Base-by-base conservation (phyloP, 2,113 vertebrate species). In the Clupea harengus region DNA sequence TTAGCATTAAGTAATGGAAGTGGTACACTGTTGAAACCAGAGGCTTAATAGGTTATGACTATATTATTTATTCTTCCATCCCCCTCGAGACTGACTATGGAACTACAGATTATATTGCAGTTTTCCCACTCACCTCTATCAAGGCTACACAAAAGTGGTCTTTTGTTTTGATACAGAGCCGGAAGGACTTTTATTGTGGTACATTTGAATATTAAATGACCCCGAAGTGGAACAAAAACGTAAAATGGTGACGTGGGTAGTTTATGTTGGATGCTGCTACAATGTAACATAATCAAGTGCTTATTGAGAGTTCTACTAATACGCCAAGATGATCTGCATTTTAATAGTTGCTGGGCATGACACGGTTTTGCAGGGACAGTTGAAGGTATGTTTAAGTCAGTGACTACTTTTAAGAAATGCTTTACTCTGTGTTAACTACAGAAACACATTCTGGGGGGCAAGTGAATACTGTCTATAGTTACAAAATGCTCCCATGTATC, bases 271-370 rank as follows among this genome's bases (percentile, higher is more conserved):
- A 78, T 78, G 25, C 72, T 78, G 72, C 72, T 39, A 39, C 72
- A 78, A 39, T 78, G 72, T 78, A 78, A 78, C 11, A 0, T 78
- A 15, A 5, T 5, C 10, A 78, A 78, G 28, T 25, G 64, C 11
- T 78, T 15, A 28, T 75, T n/a, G 22, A n/a, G 25, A 28, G 67
- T 8, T 32, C 39, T 39, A 47, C 20, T 3, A 47, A 67, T 2
- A 1, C 54, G 28, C 20, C 20, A 0, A 5, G 22, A 96, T 95
- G 95, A 96, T 96, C 81, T 96, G 95, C 0, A 92, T 96, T 17
- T 88, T 96, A 54, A 88, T 96, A 83, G 96, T 96, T 9, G 95
- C 96, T 13, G 95, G 96, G 0, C 96, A 96, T 86, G 95, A 94
- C 64, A 93, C 95, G 22, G 81, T 96, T 9, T 91, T 96, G 67